Evolutionary conservation across 92 coral and sea anemone genomes (phyloP), one percentile per base, ranked within the genome.

Genomic region (Palythoa caribaeorum): DNA sequence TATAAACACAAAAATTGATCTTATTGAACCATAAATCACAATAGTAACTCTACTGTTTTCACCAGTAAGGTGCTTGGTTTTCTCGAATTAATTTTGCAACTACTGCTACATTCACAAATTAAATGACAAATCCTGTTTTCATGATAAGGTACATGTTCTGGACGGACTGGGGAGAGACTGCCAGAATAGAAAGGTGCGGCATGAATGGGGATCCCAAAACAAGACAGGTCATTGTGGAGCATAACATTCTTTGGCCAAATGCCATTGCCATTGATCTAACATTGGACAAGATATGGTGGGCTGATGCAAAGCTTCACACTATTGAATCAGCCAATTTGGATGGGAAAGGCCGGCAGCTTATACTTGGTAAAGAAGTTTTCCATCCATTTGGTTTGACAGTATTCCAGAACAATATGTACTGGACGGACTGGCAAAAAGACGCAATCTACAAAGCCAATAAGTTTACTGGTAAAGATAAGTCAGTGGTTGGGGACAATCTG

Each of bases 131-230:
- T 53, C 51, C 60, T 59, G 11, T 47, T 73, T 11, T 52, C 38
- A n/a, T 71, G 69, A 17, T 73, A 93, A 28, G 96, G 54, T 90
- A 77, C 75, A 89, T 94, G 93, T 94, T 87, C 48, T 94, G 96
- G 96, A 89, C 96, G 52, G 96, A 94, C 90, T 94, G 96, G 96
- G 96, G 96, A 16, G 60, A 39, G 69, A 71, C 84, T 13, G 72
- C 93, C 10, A 94, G 91, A 84, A 91, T 94, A 73, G 96, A 94
- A 21, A 87, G 77, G 52, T 94, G 96, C 44, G 96, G 94, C 5
- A 94, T 94, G 96, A 89, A 94, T 71, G 96, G 96, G 0, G 91
- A 91, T 54, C 74, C 69, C 35, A 57, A 72, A 1, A 87, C 93
- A 38, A 88, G 96, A 71, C 63, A 79, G 59, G 90, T 78, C n/a